Evolutionary conservation across 1,140 invertebrate genomes (phyloP), one percentile per base, ranked within the genome.

Genomic region (Zaprionus inermis): DNA sequence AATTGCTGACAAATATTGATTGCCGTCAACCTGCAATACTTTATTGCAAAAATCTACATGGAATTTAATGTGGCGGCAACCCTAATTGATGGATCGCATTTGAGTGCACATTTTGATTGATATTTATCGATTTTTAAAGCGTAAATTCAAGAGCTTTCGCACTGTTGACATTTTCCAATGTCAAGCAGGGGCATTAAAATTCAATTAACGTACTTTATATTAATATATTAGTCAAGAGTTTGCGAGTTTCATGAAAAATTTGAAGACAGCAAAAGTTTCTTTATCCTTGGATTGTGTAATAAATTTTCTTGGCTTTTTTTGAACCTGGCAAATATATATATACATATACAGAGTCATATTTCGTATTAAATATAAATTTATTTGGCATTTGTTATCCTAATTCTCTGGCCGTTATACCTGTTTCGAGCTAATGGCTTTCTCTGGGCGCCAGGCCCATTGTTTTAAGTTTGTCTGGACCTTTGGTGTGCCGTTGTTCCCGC

Each of bases 351-450:
- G 24, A 46, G 7, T 20, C 11, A 56, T 72, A 32, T 58, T 54
- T 49, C 18, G 44, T 57, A 51, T 70, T 14, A 52, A 56, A 61
- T 74, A 69, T 30, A 51, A 69, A 70, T 69, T 56, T 63, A 70
- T 63, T 56, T 69, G 52, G 22, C 57, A 74, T 74, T 61, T 70
- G 66, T 57, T 63, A 52, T 55, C n/a, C 38, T 34, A 75, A 76
- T 58, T 86, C 81, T 64, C 70, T 76, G 68, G 67, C 55, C 51
- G 68, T 58, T 84, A 16, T 72, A 81, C 69, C 76, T 70, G 59
- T 76, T 82, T 67, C 68, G 82, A 58, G 64, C 76, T 82, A 88
- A 88, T 78, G 60, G 76, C 65, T 71, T 82, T 67, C 65, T 51
- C 61, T 79, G 67, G 60, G 49, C 22, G 9, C 65, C 59, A 20